Base-by-base conservation (phyloP, 2,113 vertebrate species). In the Laticauda laticaudata region DNA sequence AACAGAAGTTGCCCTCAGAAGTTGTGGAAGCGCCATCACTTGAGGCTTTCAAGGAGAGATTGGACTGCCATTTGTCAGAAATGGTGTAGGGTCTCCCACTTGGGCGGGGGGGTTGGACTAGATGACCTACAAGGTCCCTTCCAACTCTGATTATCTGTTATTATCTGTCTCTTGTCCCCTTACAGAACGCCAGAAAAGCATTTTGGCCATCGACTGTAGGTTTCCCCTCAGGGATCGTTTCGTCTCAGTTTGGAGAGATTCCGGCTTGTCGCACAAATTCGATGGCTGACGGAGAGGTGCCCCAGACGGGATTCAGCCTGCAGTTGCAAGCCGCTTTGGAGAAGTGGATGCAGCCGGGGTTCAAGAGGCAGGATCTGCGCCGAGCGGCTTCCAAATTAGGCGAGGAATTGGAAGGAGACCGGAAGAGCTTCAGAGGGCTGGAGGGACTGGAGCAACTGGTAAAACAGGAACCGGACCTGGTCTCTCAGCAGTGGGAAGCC, bases 401-500 rank as follows among this genome's bases (percentile, higher is more conserved):
- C 18, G 56, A 39, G 29, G 39, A 56, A 11, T 4, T 54, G 0
- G 57, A 8, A 11, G 86, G 4, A 2, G 2, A 12, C 24, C n/a
- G 86, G 43, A 92, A 64, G 21, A 7, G 29, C n/a, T 51, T 11
- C 5, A 24, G 24, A 15, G 86, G 86, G 24, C 12, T 18, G 0
- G 48, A 87, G 48, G 43, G 23, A 87, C 14, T 2, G 12, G 43
- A 87, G 45, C 86, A 29, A 53, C 24, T 51, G 23, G 86, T 87
- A 26, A 87, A 87, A 87, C 86, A 87, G 86, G 86, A 87, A 48
- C 86, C 23, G 14, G 86, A 29, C 1, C 24, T 81, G 14, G 39
- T 89, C 1, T 45, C 57, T 87, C 91, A 91, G 56, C 92, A 39
- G 9, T 92, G 92, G 87, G 92, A 92, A 81, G 9, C 51, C 24